Evolutionary conservation across 2,888 invertebrate genomes (phyloP), one percentile per base, ranked within the genome.

Genomic region (Epistrophe grossulariae): DNA sequence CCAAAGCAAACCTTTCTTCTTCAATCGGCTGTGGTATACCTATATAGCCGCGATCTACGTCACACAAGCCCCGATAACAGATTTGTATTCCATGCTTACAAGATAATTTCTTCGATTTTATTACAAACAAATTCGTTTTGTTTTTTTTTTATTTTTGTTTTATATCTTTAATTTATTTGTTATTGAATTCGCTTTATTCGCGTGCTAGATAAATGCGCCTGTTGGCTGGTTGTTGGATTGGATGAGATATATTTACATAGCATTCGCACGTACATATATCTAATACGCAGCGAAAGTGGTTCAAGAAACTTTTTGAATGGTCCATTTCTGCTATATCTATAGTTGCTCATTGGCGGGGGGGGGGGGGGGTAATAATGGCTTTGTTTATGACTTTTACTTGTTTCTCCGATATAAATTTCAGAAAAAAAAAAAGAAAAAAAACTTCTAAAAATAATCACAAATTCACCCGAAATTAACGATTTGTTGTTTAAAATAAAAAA

Each of bases 81-180:
- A 84, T 84, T 84, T 80, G 80, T 84, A 57, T 80, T 59, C 71
- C 66, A 76, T 80, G 70, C 76, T 64, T 76, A 79, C 66, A 57
- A 50, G 62, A 79, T 59, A 80, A 70, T 70, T 70, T 74, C 74
- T 73, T 73, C 74, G 43, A 60, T 73, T 80, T 79, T 80, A 80
- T 74, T 80, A 68, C 80, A 43, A 60, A 43, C 74, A 64, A 52
- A 70, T 50, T 60, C 70, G 52, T 52, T 68, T 59, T 76, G n/a
- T 68, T 71, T 31, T 31, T 0, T 24, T 2, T 24, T 2, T 3
- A 24, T 24, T 2, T 24, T 2, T 24, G 24, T 24, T 24, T 2
- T 52, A 70, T 70, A 52, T 52, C 68, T 52, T 19, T 38, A 43
- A 17, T 62, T 70, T 70, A 70, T 70, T 70, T 70, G 52, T 70